phyloP scores from a whole-genome alignment of 2,888 invertebrate species.

The Lepidonotus clava region DNA sequence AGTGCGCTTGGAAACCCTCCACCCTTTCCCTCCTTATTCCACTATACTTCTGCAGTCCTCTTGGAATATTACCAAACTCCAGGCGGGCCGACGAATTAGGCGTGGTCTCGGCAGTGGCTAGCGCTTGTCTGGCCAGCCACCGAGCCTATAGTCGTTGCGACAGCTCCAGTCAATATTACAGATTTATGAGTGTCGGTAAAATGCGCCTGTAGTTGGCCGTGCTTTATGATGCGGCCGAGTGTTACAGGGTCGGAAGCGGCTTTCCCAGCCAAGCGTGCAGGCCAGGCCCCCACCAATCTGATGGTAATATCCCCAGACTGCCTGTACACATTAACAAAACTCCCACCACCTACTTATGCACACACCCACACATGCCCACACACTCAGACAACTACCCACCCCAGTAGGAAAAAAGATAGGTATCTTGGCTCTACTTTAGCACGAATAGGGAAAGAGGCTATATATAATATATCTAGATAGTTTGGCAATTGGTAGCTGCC shows the following conservation, averaged over 20 bases:
- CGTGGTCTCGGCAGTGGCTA: slow-evolving; percentile 22
- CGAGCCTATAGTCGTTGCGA: slow-evolving; percentile 48
- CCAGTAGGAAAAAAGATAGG: neutral
- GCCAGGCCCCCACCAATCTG: neutral
- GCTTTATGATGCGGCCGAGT: slow-evolving; percentile 45
- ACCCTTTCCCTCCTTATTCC: neutral
- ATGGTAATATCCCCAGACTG: slow-evolving; percentile 28
- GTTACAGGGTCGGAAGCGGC: slow-evolving; percentile 42
- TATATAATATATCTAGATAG: no score
- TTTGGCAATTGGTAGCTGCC: no score
- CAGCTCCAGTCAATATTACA: slow-evolving; percentile 49
- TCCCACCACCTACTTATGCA: neutral
- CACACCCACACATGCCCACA: neutral
- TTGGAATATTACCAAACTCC: neutral
- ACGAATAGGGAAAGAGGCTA: neutral
- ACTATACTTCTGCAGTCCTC: neutral
- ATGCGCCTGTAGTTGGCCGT: slow-evolving; percentile 34
- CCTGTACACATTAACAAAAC: neutral
- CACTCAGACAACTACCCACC: neutral
- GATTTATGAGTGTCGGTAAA: slow-evolving; percentile 49
- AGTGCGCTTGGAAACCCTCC: no score
- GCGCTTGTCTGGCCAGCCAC: slow-evolving; percentile 36
- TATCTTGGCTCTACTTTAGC: neutral
- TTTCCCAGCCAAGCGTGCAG: slow-evolving; percentile 40
- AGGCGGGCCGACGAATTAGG: neutral